Conservation (phyloP, 2,113 vertebrate genomes). For the Dermatemys mawii region DNA sequence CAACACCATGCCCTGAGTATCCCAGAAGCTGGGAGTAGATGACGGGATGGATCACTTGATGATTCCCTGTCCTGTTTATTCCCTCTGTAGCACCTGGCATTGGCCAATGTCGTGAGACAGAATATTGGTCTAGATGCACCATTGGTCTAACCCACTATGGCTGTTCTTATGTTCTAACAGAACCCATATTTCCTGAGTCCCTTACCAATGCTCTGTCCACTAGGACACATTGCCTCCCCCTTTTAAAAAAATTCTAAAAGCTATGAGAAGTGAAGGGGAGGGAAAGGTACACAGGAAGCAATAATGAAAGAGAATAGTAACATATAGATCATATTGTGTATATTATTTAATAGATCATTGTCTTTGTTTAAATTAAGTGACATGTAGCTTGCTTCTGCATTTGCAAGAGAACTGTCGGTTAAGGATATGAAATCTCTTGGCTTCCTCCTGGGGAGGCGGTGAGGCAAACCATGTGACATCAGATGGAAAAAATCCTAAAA, state of each 20-base stretch:
- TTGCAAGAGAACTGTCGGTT: not conserved
- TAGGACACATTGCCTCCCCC: not conserved
- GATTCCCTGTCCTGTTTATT: too few species aligned
- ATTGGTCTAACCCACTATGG: too few species aligned
- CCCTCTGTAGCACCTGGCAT: too few species aligned
- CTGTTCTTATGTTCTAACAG: not conserved
- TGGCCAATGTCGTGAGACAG: too few species aligned
- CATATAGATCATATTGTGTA: too few species aligned
- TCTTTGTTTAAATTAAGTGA: too few species aligned
- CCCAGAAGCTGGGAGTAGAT: too few species aligned
- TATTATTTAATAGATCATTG: too few species aligned
- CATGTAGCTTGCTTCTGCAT: fast-evolving
- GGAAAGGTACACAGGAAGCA: not conserved
- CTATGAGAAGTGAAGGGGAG: not conserved
- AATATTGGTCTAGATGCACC: too few species aligned
- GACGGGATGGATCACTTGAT: too few species aligned
- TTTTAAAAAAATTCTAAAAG: not conserved
- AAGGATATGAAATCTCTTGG: not conserved
- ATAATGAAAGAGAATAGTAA: too few species aligned
- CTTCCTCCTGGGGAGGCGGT: not conserved
- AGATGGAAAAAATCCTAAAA: not conserved
- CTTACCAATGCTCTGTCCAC: not conserved
- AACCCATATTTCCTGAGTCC: not conserved
- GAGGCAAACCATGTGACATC: not conserved
- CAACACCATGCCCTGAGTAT: too few species aligned